These are phyloP conservation scores for Agrilus planipennis DNA, from an alignment of 1,140 invertebrate genomes.

Conservation along the genomic window DNA sequence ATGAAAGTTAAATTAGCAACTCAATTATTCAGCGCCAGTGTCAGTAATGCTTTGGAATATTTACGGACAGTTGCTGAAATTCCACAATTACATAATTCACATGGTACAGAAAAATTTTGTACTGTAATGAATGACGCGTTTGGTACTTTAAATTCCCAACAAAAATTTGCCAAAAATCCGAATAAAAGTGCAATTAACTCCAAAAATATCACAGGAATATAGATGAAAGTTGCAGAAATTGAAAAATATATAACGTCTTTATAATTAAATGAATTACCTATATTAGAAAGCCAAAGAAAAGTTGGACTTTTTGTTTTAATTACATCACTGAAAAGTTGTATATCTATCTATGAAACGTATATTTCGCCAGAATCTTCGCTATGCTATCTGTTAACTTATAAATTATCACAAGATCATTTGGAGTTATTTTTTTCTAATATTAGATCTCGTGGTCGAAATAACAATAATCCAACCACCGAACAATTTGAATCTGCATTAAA, in stretches of 20 bases:
- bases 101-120: slow-evolving; percentile 20
- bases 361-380: slow-evolving; percentile 4
- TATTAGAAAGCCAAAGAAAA: slow-evolving; percentile 13
- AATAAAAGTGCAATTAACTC: too few relatives aligned
- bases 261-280: slow-evolving; percentile 7
- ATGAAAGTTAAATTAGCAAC: slow-evolving; percentile 26
- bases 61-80: slow-evolving; percentile 7
- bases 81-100: slow-evolving; percentile 14
- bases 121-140: slow-evolving; percentile 22
- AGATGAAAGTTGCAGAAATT: too few relatives aligned
- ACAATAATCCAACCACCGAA: slow-evolving; percentile 14
- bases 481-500: slow-evolving; percentile 14
- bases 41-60: slow-evolving; percentile 15
- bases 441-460: slow-evolving; percentile 11
- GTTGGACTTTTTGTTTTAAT: slow-evolving; percentile 25
- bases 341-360: slow-evolving; percentile 19
- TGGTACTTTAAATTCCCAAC: slow-evolving; percentile 23
- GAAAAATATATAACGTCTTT: slow-evolving; percentile 15
- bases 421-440: slow-evolving; percentile 14
- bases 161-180: too few relatives aligned
- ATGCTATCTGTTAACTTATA: slow-evolving; percentile 10
- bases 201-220: too few relatives aligned
- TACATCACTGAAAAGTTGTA: slow-evolving; percentile 19
- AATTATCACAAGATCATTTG: slow-evolving; percentile 15
- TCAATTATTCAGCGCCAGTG: slow-evolving; percentile 22